Conservation (phyloP, 2,888 invertebrate genomes). For the Xanthorhoe designata region DNA sequence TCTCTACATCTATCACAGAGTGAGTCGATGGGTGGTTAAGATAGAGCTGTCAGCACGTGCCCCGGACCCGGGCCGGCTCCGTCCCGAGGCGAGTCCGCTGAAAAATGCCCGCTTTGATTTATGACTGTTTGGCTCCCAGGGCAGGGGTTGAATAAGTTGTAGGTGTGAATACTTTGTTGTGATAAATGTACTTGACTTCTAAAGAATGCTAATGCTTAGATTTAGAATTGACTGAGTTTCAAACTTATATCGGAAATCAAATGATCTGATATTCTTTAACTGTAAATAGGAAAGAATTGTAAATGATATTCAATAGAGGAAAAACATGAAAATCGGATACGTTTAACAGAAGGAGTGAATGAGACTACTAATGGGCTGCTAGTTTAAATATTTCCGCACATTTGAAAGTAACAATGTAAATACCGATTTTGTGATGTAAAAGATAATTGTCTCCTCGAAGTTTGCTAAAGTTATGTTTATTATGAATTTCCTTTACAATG, state of each 20-base stretch:
- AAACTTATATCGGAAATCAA: neutral
- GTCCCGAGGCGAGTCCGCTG: neutral
- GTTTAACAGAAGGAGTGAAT: no score
- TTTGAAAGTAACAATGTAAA: neutral
- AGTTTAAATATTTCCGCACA: neutral
- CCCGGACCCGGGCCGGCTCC: neutral
- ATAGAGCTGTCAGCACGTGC: conserved; percentile 25
- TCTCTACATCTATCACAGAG: neutral
- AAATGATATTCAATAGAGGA: no score
- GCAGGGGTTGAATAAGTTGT: conserved; percentile 15
- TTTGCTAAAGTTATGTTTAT: neutral
- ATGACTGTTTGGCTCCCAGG: conserved; percentile 19
- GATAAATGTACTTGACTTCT: conserved; percentile 2
- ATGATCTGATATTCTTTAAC: neutral
- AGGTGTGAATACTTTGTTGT: conserved; percentile 6
- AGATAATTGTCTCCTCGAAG: neutral
- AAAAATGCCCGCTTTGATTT: conserved; percentile 23
- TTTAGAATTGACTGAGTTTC: neutral
- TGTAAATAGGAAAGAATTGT: no score
- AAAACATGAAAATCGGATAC: no score
- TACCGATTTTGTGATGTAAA: neutral
- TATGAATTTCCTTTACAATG: conserved; percentile 7
- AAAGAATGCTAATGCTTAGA: neutral
- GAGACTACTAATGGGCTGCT: no score
- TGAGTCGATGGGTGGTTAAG: conserved; percentile 7